Conservation (phyloP, 2,113 vertebrate species). For the Bujurquina vittata region DNA sequence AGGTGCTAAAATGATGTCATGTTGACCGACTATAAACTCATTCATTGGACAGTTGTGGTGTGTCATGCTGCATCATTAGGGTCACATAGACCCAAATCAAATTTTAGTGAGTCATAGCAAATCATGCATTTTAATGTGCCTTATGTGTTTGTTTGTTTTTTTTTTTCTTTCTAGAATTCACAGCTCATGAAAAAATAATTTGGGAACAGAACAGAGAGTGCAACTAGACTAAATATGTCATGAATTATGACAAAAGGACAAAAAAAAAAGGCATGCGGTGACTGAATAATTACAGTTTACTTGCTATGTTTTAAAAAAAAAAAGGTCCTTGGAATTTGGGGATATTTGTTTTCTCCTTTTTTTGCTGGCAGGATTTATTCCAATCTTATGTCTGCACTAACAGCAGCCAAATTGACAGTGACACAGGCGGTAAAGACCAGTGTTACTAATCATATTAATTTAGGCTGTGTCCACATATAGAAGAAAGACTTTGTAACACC, state of each 20-base stretch:
- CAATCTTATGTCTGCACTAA: background rate
- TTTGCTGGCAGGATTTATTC: too few relatives aligned
- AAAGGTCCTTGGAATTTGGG: background rate
- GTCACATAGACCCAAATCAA: background rate
- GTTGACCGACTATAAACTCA: background rate
- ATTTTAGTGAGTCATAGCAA: background rate
- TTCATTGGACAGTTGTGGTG: background rate
- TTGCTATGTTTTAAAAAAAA: background rate
- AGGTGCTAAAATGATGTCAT: background rate
- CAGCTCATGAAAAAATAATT: background rate
- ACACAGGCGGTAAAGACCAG: background rate
- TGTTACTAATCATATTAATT: background rate
- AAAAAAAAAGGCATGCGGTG: background rate
- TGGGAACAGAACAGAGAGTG: background rate
- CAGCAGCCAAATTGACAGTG: background rate
- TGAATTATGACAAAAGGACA: background rate
- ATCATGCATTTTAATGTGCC: background rate
- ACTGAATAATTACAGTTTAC: background rate
- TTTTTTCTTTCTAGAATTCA: background rate
- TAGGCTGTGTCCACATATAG: background rate
- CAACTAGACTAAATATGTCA: background rate
- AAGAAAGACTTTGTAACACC: background rate
- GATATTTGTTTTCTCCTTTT: background rate
- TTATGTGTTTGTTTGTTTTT: background rate
- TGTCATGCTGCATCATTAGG: background rate